Evolutionary conservation across 2,797 vertebrate genomes (phyloP), one percentile per base, ranked within the genome.

Genomic region (Lagodon rhomboides): DNA sequence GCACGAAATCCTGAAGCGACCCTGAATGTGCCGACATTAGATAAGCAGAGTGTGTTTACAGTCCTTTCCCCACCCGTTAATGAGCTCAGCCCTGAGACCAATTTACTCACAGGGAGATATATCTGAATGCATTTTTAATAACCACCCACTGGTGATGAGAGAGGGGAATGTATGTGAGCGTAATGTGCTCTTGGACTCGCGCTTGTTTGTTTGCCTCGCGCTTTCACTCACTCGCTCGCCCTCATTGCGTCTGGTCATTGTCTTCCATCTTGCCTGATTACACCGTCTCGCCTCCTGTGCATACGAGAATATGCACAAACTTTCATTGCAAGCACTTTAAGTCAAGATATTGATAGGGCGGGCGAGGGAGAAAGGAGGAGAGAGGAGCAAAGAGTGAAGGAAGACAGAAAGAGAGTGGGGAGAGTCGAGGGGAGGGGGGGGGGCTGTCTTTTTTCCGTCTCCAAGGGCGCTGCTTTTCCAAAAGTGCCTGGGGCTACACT

Each of bases 381-480:
- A 76, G 82, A 70, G 83, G 67, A 86, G 86, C 71, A 84, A 85
- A 86, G 80, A 84, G 75, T 70, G 79, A 85, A 73, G 74, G 80
- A 89, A 86, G 83, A 86, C 67, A 86, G 84, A 83, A 82, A 80
- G 72, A 74, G 70, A 75, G 74, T 49, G 79, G 79, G 78, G 73
- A 75, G 87, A 66, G 75, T 47, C 63, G 22, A 58, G 6, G 67
- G 34, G 66, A 59, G 84, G 55, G 68, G 67, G 76, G 80, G 81
- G 79, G 81, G 79, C 82, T 90, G 79, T 86, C 83, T 89, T 91
- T 93, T 94, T 93, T 88, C 71, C 66, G 80, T 95, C 95, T 98
- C 96, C 96, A 95, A 88, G 96, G 97, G 97, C 96, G 93, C 96
- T 97, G 97, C 96, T 98, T 98, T 98, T 98, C 96, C 96, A 97